phyloP scores from a whole-genome alignment of 2,113 vertebrate species.

The Apistogramma diplotaenia region DNA sequence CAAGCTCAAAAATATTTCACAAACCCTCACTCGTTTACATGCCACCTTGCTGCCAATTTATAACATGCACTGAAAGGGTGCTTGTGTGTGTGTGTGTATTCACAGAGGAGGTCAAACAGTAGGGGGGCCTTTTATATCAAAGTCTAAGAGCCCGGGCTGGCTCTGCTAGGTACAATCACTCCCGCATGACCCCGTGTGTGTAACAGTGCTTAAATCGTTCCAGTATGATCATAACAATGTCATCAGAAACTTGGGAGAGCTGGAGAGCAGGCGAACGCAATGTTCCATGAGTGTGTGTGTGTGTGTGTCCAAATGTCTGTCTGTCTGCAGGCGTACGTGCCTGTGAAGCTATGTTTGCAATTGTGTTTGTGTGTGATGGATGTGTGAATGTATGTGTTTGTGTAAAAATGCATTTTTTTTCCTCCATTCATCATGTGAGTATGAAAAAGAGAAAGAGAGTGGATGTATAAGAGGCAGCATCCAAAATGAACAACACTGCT shows the following conservation, averaged over 20 bases:
- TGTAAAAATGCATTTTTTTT: background rate
- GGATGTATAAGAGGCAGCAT: background rate
- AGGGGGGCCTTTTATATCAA: conserved; percentile 64
- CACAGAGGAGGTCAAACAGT: conserved; percentile 56
- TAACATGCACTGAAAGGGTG: background rate
- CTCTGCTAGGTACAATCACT: conserved; percentile 35
- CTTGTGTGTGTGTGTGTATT: background rate
- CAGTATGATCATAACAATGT: conserved; percentile 58
- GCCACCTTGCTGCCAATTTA: conserved; percentile 9
- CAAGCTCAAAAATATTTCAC: background rate
- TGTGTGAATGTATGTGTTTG: background rate
- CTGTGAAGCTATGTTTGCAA: background rate
- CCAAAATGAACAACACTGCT: conserved; percentile 25
- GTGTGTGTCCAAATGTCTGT: conserved; percentile 3
- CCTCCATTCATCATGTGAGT: background rate
- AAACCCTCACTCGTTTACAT: background rate
- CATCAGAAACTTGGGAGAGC: conserved; percentile 44
- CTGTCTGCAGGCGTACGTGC: conserved; percentile 1
- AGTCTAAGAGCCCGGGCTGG: conserved; percentile 15
- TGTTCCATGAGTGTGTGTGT: conserved; percentile 7
- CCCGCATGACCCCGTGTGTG: conserved; percentile 29
- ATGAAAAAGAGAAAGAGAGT: background rate
- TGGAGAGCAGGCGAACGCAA: conserved; percentile 8
- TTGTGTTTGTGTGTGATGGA: background rate
- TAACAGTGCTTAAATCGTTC: conserved; percentile 40